A percentile compares a stretch with the other conserved stretches of the same genome.
Conservation (phyloP, 2,888 invertebrate genomes). For the Andrena marginata region DNA sequence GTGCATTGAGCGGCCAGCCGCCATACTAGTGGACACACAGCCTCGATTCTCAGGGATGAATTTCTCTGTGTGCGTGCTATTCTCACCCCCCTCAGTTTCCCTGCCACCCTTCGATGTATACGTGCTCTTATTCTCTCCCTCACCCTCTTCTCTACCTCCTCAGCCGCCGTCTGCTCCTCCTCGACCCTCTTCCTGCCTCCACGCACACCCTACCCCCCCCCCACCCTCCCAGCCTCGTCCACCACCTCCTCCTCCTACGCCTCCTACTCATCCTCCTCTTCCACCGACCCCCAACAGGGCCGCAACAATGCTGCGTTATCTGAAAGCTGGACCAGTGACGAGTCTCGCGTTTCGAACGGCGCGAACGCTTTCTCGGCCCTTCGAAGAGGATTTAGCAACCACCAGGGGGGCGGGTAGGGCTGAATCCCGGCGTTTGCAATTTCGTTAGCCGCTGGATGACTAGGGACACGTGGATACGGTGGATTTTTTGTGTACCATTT, state of each 20-base stretch:
- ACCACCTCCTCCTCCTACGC: slow-evolving; percentile 64
- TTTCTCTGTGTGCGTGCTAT: slow-evolving; percentile 79
- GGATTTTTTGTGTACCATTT: neutral
- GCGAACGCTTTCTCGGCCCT: slow-evolving; percentile 31
- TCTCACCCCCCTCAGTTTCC: slow-evolving; percentile 72
- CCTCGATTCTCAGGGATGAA: slow-evolving; percentile 81
- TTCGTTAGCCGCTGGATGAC: neutral
- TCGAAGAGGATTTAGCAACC: slow-evolving; percentile 3
- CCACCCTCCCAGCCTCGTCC: slow-evolving; percentile 60
- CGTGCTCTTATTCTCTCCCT: slow-evolving; percentile 66
- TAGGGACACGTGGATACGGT: neutral
- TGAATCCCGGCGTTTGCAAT: neutral
- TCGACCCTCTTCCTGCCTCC: slow-evolving; percentile 51
- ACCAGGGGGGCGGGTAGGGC: neutral
- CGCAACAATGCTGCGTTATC: slow-evolving; percentile 79
- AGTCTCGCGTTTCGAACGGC: slow-evolving; percentile 55
- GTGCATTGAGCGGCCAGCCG: slow-evolving; percentile 83
- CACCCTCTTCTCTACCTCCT: slow-evolving; percentile 65
- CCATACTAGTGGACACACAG: slow-evolving; percentile 84
- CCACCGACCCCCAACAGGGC: slow-evolving; percentile 66
- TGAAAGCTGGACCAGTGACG: slow-evolving; percentile 60
- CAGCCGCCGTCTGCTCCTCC: slow-evolving; percentile 67
- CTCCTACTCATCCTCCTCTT: slow-evolving; percentile 48
- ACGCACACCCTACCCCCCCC: slow-evolving; percentile 32
- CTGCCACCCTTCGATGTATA: slow-evolving; percentile 61